A percentile compares a stretch with the other conserved stretches of the same genome.
Conservation (phyloP, 2,113 vertebrate species). For the Cygnus atratus region DNA sequence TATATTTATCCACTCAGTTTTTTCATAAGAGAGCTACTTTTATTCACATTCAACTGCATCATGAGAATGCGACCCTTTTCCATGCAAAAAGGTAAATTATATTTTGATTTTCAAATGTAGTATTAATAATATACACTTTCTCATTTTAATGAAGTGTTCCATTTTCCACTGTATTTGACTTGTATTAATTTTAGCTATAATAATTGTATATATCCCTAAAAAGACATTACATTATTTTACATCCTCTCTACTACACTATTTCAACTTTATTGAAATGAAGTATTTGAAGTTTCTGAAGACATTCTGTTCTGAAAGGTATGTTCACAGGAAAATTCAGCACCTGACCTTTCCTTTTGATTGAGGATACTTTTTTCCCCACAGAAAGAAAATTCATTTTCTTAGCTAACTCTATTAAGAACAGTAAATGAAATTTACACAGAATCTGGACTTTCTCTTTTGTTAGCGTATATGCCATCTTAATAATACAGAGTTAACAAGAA, state of each 20-base stretch:
- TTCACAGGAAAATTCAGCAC: not conserved
- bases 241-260: not conserved
- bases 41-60: not conserved
- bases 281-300: not conserved
- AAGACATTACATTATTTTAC: not conserved
- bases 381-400: not conserved
- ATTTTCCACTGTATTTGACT: not conserved
- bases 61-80: not conserved
- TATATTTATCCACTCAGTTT: not conserved
- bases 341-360: not conserved
- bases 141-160: not conserved
- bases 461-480: not conserved
- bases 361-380: not conserved
- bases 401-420: not conserved
- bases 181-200: not conserved
- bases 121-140: not conserved
- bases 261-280: not conserved
- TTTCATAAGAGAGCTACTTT: not conserved
- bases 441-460: not conserved
- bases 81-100: not conserved
- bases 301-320: not conserved
- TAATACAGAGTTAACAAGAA: not conserved
- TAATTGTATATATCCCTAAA: not conserved
- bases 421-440: not conserved
- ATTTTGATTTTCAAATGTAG: not conserved